Evolutionary conservation across 2,797 vertebrate genomes (phyloP), one percentile per base, ranked within the genome.

Genomic region (Ciconia nigra): DNA sequence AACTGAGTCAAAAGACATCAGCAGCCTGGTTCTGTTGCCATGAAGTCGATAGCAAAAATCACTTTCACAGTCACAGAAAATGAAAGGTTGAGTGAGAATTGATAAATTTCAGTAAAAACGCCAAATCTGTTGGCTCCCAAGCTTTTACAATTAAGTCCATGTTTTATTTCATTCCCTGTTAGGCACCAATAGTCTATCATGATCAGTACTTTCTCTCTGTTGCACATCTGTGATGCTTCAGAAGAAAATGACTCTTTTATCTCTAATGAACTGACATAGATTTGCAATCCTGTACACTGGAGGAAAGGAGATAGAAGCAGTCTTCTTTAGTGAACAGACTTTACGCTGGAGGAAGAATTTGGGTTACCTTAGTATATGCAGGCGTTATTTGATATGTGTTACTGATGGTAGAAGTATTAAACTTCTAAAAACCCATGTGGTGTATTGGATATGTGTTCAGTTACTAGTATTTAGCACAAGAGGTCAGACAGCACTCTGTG

Each of bases 1-100:
- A 97, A 96, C 83, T 89, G 87, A 95, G 95, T 95, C 80, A 86
- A 94, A 93, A 91, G 54, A 54, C 51, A 76, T 44, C 41, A 95
- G 52, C 39, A 83, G 51, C 22, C 76, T 69, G 33, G 6, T 81
- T 91, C 61, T 77, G 71, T 92, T 96, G 59, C 88, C 47, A 87
- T 84, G 86, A 92, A 92, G 26, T 35, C 6, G 8, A 66, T 37
- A 79, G n/a, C 47, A 90, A 93, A 96, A 82, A 82, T 74, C 35
- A 28, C 24, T 90, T 87, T 87, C 49, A 58, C 28, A 80, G 55
- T 61, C 39, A 70, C 54, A 82, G 90, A 82, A 90, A 90, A 95
- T 82, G 47, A 80, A 87, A 90, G n/a, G 7, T 49, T 81, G 54
- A 83, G 33, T 85, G 63, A 87, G 51, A 86, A 89, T 2, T 82